Base-by-base conservation (phyloP, 2,113 vertebrate species). In the Oreocharis arfaki region DNA sequence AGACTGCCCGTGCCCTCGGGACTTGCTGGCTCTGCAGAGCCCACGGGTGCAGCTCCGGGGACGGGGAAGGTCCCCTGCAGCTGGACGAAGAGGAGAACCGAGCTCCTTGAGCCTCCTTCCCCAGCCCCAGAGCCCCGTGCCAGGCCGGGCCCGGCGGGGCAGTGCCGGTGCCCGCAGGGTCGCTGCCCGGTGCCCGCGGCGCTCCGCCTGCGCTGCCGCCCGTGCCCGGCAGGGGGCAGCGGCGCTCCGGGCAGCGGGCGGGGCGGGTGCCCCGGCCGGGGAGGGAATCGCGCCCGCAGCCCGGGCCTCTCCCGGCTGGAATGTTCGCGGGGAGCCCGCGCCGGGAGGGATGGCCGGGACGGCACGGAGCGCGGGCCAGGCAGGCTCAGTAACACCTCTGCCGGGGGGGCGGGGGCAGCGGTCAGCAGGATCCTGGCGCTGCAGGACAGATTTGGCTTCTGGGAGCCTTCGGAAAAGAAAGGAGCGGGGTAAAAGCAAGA, bases 181-280 rank as follows among this genome's bases (percentile, higher is more conserved):
- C 44, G 1, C 16, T 0, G 19, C 23, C n/a, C 23, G 6, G 2
- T 4, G 30, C 8, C 9, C 21, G 18, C 30, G 4, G 22, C 28
- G 24, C n/a, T 13, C 68, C 35, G 56, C 33, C 67, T 52, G 49
- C 68, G 19, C 8, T 24, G 13, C 69, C 50, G 12, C 24, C 69
- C 26, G 35, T 14, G 85, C 33, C 92, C 94, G 81, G 85, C 94
- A 94, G 94, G 81, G 94, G 94, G 85, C 94, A 91, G 88, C 80
- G 75, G 44, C 70, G 75, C 80, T 52, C 91, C 84, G 59, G 74
- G 83, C 35, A 84, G 60, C 32, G 75, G 70, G 76, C 32, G 44
- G 79, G 71, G 50, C 77, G 49, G 46, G 23, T 41, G 12, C 17
- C 23, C 21, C 27, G 59, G 14, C 42, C 42, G 10, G 50, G 15